Base-by-base conservation (phyloP, 2,113 vertebrate species). In the Oreocharis arfaki region DNA sequence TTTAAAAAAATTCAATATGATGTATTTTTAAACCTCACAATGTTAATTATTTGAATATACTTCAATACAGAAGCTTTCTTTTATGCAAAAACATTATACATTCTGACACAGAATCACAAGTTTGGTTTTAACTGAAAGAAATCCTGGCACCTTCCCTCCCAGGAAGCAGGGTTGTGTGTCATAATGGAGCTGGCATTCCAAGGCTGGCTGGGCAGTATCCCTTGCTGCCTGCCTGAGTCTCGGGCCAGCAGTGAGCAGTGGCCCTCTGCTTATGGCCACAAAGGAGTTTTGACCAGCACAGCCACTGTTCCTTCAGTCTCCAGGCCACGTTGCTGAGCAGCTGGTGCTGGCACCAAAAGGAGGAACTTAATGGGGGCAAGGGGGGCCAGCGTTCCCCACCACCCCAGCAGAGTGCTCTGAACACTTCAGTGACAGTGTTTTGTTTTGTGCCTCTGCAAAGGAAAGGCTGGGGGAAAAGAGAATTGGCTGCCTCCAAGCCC, bases 101-200 rank as follows among this genome's bases (percentile, higher is more conserved):
- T 60, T 57, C 50, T 90, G 92, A 93, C 86, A 92, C 49, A 79
- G 85, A 89, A 90, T 61, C 56, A 35, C 0, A 46, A 64, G 47
- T 82, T 88, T 64, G 24, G 74, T 92, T 95, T 95, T 85, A 96
- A 95, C 60, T 95, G 79, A 95, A 96, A 92, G 87, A 75, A 91
- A 81, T 37, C 47, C 93, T 80, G 87, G 47, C 70, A 67, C 21
- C 23, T 13, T 81, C 68, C 65, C 50, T 81, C 55, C 52, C 79
- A 49, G 57, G 84, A 86, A 96, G 65, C 37, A 41, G 39, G 33
- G 13, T 10, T 85, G 0, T 33, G 7, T 37, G 76, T 55, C 11
- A 28, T 23, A 20, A 39, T 33, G 50, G 53, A 84, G 69, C 70
- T 39, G 42, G 7, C 47, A 32, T 37, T 57, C 49, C 21, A 2